These are phyloP conservation scores for Gallirallus australis DNA, from an alignment of 2,797 vertebrate genomes.

Conservation along the genomic window DNA sequence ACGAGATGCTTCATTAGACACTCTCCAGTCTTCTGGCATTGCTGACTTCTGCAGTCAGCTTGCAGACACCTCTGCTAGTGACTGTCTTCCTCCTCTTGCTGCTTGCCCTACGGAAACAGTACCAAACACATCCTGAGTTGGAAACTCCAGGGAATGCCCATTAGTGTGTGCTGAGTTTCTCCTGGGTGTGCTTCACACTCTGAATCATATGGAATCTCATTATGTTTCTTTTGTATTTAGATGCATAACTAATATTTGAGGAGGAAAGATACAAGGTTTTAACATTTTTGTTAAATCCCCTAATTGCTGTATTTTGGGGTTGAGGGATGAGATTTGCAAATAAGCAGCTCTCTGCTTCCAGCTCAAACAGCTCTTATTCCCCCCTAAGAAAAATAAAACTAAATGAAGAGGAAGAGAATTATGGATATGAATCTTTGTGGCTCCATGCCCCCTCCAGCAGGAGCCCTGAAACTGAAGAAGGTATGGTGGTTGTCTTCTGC, in stretches of 20 bases:
- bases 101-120: slow-evolving; percentile 43
- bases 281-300: not conserved
- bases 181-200: not conserved
- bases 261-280: not conserved
- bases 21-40: slow-evolving; percentile 45
- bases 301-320: not conserved
- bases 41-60: slow-evolving; percentile 40
- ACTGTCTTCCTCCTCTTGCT: slow-evolving; percentile 5
- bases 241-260: not conserved
- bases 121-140: slow-evolving; percentile 8
- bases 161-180: not conserved
- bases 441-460: not conserved
- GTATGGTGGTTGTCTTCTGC: not conserved
- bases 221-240: slow-evolving; percentile 6
- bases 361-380: not conserved
- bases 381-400: not conserved
- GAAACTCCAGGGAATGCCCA: slow-evolving; percentile 54
- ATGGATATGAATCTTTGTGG: rapidly evolving
- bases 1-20: slow-evolving; percentile 62
- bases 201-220: not conserved
- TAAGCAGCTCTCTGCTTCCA: not conserved
- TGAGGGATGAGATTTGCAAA: not conserved
- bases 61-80: slow-evolving; percentile 48
- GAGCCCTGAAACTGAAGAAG: not conserved
- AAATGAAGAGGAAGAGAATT: slow-evolving; percentile 5